phyloP scores from a whole-genome alignment of 2,797 vertebrate species.

The Arnoldichthys spilopterus region DNA sequence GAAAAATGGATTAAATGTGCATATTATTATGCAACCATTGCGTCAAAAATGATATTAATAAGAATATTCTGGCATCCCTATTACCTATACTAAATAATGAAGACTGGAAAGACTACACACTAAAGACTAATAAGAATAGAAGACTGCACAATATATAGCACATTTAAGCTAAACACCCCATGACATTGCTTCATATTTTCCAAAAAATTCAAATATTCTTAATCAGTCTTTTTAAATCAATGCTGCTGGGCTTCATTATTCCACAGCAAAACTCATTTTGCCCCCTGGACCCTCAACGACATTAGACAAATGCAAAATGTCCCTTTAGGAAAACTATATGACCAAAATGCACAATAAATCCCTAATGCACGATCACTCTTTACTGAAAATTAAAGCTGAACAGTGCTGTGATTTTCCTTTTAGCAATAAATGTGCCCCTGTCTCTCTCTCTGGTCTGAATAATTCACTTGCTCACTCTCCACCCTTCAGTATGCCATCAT shows the following conservation, averaged over 20 bases:
- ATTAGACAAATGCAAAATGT: neutral
- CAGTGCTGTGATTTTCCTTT: neutral
- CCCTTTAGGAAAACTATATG: neutral
- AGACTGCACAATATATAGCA: neutral
- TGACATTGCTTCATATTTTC: neutral
- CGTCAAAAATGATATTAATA: too few species aligned
- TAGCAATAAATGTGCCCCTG: neutral
- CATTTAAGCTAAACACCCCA: neutral
- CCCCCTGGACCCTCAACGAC: too few species aligned
- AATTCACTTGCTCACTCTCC: conserved; percentile 5
- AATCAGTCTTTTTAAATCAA: neutral
- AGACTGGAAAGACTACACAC: too few species aligned
- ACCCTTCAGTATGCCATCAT: conserved; percentile 40
- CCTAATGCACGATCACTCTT: neutral
- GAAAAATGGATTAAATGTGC: too few species aligned
- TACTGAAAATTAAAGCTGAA: neutral
- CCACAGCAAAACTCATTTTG: too few species aligned
- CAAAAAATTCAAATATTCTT: neutral
- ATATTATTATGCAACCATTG: too few species aligned
- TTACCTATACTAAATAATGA: too few species aligned
- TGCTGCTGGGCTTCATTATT: too few species aligned
- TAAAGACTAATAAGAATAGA: too few species aligned
- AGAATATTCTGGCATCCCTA: too few species aligned
- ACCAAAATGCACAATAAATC: neutral
- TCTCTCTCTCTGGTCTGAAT: conserved; percentile 38